Percentiles rank a stretch among this genome's conserved stretches.
phyloP scores from a whole-genome alignment of 2,113 vertebrate genomes.

The Podocnemis expansa region DNA sequence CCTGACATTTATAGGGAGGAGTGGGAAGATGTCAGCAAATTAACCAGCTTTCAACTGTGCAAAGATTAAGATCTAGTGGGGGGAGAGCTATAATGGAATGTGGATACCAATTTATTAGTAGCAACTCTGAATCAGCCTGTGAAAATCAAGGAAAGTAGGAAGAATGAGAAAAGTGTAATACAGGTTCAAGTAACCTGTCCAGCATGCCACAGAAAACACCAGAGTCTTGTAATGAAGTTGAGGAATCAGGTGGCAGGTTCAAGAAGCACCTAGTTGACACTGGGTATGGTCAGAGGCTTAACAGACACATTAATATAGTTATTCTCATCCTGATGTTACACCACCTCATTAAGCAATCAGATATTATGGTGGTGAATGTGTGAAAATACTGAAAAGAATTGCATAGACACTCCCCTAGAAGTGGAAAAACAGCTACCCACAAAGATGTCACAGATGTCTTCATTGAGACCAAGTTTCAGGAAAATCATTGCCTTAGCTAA shows the following conservation, averaged over 20 bases:
- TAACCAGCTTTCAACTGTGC: slow-evolving; percentile 12
- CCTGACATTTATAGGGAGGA: background rate
- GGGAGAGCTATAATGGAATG: background rate
- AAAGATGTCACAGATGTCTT: background rate
- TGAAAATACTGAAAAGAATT: fast-evolving
- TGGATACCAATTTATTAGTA: slow-evolving; percentile 5
- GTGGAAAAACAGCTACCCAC: fast-evolving
- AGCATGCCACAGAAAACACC: background rate
- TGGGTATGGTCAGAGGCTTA: fast-evolving
- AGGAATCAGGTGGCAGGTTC: background rate
- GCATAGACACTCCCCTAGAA: fast-evolving
- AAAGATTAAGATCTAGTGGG: background rate
- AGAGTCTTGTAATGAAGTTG: background rate
- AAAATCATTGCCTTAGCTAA: background rate
- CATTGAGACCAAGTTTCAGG: background rate
- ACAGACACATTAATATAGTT: background rate
- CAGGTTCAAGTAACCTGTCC: background rate
- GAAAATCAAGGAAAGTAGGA: background rate
- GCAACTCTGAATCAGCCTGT: background rate
- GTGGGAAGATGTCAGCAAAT: slow-evolving; percentile 30
- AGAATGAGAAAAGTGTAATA: background rate
- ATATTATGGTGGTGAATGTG: fast-evolving
- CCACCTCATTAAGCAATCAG: background rate
- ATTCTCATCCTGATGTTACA: background rate
- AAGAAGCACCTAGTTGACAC: background rate